phyloP scores from a whole-genome alignment of 2,113 vertebrate species.

The Myiagra hebetior region DNA sequence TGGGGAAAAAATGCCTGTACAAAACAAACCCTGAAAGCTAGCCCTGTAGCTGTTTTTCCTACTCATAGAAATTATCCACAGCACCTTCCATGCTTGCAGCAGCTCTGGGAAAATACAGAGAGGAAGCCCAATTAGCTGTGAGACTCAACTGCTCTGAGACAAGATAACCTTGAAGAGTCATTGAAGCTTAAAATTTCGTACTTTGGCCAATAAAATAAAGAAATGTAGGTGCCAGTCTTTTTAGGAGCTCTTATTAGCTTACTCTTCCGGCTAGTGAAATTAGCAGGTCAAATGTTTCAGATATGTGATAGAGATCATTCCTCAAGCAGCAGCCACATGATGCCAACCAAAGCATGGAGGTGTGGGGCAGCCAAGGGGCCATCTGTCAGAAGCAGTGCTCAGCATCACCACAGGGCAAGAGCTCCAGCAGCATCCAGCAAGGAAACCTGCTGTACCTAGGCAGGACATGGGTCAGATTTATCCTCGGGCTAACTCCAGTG shows the following conservation, averaged over 20 bases:
- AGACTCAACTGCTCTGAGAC: neutral
- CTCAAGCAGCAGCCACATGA: neutral
- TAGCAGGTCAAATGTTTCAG: neutral
- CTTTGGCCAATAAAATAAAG: neutral
- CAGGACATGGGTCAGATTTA: rapidly evolving
- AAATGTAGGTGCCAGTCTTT: neutral
- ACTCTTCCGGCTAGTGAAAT: neutral
- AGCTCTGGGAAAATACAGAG: neutral
- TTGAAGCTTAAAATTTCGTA: neutral
- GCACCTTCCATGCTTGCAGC: neutral
- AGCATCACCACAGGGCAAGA: neutral
- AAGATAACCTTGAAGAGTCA: neutral
- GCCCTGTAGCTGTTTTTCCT: neutral
- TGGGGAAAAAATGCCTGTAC: neutral
- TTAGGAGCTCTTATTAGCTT: neutral
- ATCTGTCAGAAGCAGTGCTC: neutral
- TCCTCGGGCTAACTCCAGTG: rapidly evolving
- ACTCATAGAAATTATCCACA: neutral
- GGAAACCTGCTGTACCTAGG: no score
- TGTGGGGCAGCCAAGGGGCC: no score
- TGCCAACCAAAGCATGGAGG: no score
- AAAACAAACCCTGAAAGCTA: neutral
- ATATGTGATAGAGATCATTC: neutral
- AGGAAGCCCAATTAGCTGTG: neutral
- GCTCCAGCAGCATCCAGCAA: neutral